Evolutionary conservation across 2,888 invertebrate species (phyloP).

Genomic region (Trichacis sp.): DNA sequence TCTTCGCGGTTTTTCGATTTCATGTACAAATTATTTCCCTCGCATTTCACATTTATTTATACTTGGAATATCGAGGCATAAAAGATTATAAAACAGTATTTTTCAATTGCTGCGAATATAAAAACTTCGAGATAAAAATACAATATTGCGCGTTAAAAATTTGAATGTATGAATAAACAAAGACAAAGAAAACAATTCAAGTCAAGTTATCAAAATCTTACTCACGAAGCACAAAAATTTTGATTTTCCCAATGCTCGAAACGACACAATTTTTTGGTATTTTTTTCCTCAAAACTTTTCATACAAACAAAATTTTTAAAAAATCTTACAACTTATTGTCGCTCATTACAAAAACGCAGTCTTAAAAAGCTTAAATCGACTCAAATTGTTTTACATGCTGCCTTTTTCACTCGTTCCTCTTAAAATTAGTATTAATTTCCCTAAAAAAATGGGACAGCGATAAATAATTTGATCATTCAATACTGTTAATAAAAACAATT

Average conservation of each 20-base stretch:
- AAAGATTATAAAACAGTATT: neutral
- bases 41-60: too few relatives aligned
- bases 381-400: neutral
- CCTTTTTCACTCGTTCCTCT: neutral
- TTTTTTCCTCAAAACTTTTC: neutral
- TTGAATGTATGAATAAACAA: neutral
- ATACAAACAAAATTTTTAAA: neutral
- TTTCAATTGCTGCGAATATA: neutral
- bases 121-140: neutral
- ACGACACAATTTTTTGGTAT: neutral
- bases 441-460: conserved; percentile 22
- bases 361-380: neutral
- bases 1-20: too few relatives aligned
- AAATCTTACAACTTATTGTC: neutral
- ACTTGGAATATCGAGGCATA: too few relatives aligned
- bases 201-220: neutral
- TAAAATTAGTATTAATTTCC: neutral
- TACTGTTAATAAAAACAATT: conserved; percentile 32
- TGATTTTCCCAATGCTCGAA: too few relatives aligned
- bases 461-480: conserved; percentile 40
- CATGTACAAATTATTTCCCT: too few relatives aligned
- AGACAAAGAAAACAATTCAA: neutral
- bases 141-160: neutral
- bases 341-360: neutral
- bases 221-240: neutral